These are phyloP conservation scores for Mohoua ochrocephala DNA, from an alignment of 2,113 vertebrate species.

Conservation along the genomic window DNA sequence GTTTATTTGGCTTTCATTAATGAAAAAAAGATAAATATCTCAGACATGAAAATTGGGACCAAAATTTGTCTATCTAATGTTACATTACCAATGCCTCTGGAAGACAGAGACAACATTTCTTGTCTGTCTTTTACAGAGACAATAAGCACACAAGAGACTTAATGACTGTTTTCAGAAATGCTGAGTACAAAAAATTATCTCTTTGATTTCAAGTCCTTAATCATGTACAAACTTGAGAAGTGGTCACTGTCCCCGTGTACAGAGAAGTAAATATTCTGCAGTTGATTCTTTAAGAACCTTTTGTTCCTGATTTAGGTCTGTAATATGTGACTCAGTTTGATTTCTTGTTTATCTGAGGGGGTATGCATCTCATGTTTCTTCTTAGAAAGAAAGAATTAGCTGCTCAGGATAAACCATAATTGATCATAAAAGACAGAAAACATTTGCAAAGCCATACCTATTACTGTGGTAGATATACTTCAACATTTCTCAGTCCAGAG, in stretches of 20 bases:
- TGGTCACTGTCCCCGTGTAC: fast-evolving
- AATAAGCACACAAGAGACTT: background rate
- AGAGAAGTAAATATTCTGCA: background rate
- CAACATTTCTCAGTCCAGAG: background rate
- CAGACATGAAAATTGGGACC: background rate
- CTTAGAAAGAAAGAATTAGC: background rate
- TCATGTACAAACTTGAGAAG: background rate
- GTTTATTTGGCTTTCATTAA: background rate
- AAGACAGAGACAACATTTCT: background rate
- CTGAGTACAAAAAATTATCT: background rate
- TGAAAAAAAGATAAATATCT: background rate
- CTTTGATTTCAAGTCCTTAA: background rate
- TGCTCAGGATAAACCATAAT: background rate
- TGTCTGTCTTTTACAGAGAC: background rate
- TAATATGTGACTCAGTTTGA: background rate
- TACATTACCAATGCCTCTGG: background rate
- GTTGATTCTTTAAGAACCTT: background rate
- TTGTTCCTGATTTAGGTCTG: background rate
- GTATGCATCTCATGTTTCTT: background rate
- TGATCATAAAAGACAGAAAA: background rate
- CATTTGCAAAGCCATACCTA: background rate
- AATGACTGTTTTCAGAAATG: background rate
- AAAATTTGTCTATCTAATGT: background rate
- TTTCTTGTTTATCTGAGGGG: background rate
- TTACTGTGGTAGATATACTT: background rate